Conservation (phyloP, 35 echinoderm and acorn worm genomes). For the Apostichopus japonicus region DNA sequence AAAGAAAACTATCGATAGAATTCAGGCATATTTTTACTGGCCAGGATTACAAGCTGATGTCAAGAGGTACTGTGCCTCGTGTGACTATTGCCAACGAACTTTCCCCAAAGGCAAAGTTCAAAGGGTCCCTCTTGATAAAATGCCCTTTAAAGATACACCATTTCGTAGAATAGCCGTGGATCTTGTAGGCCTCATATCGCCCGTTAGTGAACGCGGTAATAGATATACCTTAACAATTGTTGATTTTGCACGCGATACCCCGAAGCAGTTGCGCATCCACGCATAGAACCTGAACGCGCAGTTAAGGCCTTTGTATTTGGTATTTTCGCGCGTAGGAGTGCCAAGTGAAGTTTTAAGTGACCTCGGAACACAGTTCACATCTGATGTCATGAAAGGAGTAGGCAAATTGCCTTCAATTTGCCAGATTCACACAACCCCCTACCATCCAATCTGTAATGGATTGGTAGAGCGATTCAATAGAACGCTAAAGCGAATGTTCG, state of each 20-base stretch:
- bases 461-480: slow-evolving; percentile 71
- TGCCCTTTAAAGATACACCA: neutral
- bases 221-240: neutral
- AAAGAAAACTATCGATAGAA: slow-evolving; percentile 55
- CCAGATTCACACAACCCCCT: slow-evolving; percentile 58
- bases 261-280: slow-evolving; percentile 61
- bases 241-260: slow-evolving; percentile 61
- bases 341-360: slow-evolving; percentile 72
- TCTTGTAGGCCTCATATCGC: neutral
- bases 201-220: slow-evolving; percentile 1
- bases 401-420: slow-evolving; percentile 49
- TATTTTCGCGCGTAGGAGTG: slow-evolving; percentile 68
- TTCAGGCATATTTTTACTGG: slow-evolving; percentile 52
- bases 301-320: slow-evolving; percentile 55
- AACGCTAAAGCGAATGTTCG: slow-evolving; percentile 69
- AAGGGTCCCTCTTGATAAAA: neutral
- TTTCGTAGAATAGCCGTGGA: slow-evolving; percentile 28
- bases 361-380: slow-evolving; percentile 67
- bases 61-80: slow-evolving; percentile 50
- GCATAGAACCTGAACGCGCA: slow-evolving; percentile 40
- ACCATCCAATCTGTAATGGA: slow-evolving; percentile 67
- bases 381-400: slow-evolving; percentile 64
- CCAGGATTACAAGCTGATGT: slow-evolving; percentile 61
- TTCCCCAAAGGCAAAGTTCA: slow-evolving; percentile 67
- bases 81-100: slow-evolving; percentile 67